Evolutionary conservation across 2,113 vertebrate genomes (phyloP).

Genomic region (Bubo scandiacus): DNA sequence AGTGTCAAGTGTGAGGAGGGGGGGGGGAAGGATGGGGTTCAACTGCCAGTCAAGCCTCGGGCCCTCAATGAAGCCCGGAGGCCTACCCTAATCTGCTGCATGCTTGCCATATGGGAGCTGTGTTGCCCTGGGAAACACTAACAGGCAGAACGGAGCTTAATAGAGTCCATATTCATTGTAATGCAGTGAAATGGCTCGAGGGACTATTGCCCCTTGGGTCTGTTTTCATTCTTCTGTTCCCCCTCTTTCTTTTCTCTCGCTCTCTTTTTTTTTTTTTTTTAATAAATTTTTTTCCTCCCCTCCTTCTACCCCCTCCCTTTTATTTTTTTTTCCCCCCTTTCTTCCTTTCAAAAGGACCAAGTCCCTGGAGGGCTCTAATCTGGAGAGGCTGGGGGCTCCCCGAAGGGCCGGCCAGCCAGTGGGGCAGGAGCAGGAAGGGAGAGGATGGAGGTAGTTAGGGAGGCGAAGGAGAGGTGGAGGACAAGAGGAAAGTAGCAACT

Average conservation of each 20-base stretch:
- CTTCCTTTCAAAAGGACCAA: constrained; percentile 66
- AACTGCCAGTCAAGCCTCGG: constrained; percentile 87
- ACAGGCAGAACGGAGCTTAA: constrained; percentile 99
- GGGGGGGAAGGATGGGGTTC: constrained; percentile 77
- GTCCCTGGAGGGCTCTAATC: constrained; percentile 73
- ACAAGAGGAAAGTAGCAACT: constrained; percentile 44
- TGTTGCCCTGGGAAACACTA: constrained; percentile 97
- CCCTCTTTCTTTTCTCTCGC: constrained; percentile 69
- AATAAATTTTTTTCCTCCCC: constrained; percentile 35
- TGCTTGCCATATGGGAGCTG: constrained; percentile 96
- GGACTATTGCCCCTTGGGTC: constrained; percentile 87
- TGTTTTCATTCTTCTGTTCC: constrained; percentile 76
- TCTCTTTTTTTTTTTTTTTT: not conserved
- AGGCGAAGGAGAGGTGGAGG: constrained; percentile 16
- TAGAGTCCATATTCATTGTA: constrained; percentile 99
- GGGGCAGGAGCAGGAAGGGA: not conserved
- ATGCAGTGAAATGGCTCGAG: constrained; percentile 93
- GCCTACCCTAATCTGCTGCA: constrained; percentile 89
- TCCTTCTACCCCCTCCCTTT: constrained; percentile 36
- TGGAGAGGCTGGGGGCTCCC: constrained; percentile 65
- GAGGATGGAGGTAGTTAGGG: not conserved
- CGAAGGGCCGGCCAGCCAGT: not conserved
- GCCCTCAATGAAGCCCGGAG: constrained; percentile 77
- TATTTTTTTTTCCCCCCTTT: not conserved
- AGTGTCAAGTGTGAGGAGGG: constrained; percentile 97